These are phyloP conservation scores for Phoxinus dragarum DNA, from an alignment of 2,797 vertebrate species.

Conservation along the genomic window DNA sequence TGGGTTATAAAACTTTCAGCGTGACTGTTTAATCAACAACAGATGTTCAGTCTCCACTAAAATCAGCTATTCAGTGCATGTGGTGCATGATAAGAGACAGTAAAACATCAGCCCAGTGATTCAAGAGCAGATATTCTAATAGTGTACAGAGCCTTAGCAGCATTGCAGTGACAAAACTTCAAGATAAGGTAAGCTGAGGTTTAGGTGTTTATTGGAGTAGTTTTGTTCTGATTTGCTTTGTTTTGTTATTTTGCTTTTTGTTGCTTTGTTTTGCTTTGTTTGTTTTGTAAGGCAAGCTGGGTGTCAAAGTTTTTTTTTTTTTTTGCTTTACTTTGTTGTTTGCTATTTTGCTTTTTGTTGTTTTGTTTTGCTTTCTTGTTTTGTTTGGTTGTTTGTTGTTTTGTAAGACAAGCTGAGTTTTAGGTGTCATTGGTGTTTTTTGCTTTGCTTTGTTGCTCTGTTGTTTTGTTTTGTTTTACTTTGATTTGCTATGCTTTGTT, in stretches of 20 bases:
- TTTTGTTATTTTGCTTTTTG: not conserved
- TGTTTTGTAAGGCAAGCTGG: not conserved
- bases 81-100: constrained; percentile 9
- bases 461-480: not conserved
- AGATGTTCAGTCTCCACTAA: constrained; percentile 23
- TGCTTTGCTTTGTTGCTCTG: not conserved
- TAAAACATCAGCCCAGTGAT: not conserved
- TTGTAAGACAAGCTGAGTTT: not conserved
- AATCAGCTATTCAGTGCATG: constrained; percentile 24
- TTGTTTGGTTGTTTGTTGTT: not conserved
- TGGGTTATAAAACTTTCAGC: constrained; percentile 15
- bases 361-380: not conserved
- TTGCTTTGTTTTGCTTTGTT: not conserved
- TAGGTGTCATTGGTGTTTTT: not conserved
- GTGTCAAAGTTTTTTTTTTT: no score
- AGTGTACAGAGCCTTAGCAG: not conserved
- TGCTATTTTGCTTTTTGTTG: not conserved
- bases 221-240: not conserved
- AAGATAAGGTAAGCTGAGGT: not conserved
- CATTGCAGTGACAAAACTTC: not conserved
- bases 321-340: not conserved
- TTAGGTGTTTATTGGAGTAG: not conserved
- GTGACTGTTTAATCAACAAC: constrained; percentile 40
- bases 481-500: not conserved
- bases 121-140: constrained; percentile 1